Percentiles rank a stretch among this genome's conserved stretches.
These are phyloP conservation scores for Drosophila athabasca DNA, from an alignment of 1,140 invertebrate species.

Conservation along the genomic window DNA sequence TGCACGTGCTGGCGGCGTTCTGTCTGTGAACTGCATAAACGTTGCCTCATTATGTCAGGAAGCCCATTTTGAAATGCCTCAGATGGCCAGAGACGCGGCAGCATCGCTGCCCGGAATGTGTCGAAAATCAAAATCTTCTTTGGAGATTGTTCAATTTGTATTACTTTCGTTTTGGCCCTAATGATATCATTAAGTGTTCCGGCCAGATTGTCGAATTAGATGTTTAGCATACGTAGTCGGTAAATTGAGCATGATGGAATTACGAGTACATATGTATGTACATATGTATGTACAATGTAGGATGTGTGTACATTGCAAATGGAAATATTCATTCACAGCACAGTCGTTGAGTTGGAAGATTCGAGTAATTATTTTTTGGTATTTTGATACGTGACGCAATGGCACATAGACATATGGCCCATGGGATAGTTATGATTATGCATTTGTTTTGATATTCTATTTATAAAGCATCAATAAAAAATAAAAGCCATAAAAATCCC, in stretches of 20 bases:
- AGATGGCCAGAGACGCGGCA: slow-evolving; percentile 6
- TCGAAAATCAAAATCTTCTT: slow-evolving; percentile 30
- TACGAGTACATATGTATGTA: slow-evolving; percentile 3
- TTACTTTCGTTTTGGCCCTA: slow-evolving; percentile 32
- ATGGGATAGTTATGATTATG: too few relatives aligned
- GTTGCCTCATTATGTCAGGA: slow-evolving; percentile 66
- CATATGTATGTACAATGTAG: neutral
- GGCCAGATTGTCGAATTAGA: slow-evolving; percentile 36
- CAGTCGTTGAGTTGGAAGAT: neutral
- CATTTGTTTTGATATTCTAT: too few relatives aligned
- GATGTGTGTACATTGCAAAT: neutral
- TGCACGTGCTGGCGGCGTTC: slow-evolving; percentile 47
- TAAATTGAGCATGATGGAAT: slow-evolving; percentile 7
- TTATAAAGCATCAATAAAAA: too few relatives aligned
- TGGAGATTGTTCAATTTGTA: slow-evolving; percentile 54
- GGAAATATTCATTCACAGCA: neutral
- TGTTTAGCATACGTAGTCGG: slow-evolving; percentile 1
- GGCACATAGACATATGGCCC: too few relatives aligned
- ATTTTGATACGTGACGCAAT: slow-evolving; percentile 18
- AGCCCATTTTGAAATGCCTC: slow-evolving; percentile 39
- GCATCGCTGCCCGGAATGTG: slow-evolving; percentile 38
- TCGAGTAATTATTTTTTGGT: neutral
- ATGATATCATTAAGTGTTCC: slow-evolving; percentile 48
- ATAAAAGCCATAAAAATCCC: too few relatives aligned
- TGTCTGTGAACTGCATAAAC: slow-evolving; percentile 71